Conservation (phyloP, 2,888 invertebrate genomes). For the Epirrita christyi region DNA sequence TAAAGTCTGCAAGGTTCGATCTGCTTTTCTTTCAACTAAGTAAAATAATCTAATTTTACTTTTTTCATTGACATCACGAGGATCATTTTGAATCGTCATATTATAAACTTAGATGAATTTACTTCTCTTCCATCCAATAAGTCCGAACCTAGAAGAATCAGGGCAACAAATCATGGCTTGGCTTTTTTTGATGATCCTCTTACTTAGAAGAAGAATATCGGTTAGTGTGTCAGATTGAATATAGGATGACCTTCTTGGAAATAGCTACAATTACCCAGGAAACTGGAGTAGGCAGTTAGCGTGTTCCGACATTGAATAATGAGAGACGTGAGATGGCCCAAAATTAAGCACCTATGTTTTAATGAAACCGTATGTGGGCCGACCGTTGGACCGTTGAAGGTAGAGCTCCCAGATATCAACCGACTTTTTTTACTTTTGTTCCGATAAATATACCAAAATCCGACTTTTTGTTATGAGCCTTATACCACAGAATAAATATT, state of each 20-base stretch:
- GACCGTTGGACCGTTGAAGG: constrained; percentile 58
- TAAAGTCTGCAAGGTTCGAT: no score
- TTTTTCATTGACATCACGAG: no score
- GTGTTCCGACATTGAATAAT: constrained; percentile 76
- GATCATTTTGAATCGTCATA: no score
- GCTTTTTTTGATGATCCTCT: no score
- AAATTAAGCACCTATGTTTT: constrained; percentile 72
- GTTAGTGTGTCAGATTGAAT: background rate
- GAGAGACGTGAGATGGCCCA: constrained; percentile 65
- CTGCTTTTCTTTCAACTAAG: no score
- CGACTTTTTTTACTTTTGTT: background rate
- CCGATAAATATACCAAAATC: background rate
- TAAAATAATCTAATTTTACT: no score
- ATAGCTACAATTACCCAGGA: constrained; percentile 18
- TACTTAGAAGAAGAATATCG: no score
- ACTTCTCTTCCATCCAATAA: no score
- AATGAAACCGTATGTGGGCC: constrained; percentile 67
- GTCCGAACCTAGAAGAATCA: no score
- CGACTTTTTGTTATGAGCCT: background rate
- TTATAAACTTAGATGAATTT: no score
- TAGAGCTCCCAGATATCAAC: constrained; percentile 17
- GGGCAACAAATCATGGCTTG: no score
- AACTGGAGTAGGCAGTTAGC: constrained; percentile 62
- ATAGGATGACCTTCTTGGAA: constrained; percentile 11
- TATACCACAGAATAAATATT: no score